These are phyloP conservation scores for Folsomia candida DNA, from an alignment of 2,888 invertebrate species.

Conservation along the genomic window DNA sequence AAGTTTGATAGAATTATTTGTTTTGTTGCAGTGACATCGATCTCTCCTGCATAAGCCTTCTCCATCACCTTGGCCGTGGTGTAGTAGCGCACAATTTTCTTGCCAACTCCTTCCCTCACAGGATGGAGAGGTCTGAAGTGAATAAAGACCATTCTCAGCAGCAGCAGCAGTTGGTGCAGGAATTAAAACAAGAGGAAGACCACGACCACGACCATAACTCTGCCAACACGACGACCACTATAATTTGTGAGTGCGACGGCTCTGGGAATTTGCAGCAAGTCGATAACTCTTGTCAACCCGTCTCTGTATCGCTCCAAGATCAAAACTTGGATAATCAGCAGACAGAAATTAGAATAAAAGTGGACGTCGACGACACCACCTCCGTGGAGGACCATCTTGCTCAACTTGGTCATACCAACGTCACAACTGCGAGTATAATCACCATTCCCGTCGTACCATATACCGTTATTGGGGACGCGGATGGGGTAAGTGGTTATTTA, in stretches of 20 bases:
- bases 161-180: neutral
- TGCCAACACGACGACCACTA: neutral
- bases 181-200: neutral
- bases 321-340: conserved; percentile 25
- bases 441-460: conserved; percentile 50
- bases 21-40: no score
- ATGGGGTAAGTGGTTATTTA: conserved; percentile 38
- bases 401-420: conserved; percentile 45
- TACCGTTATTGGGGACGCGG: conserved; percentile 46
- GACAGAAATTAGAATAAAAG: conserved; percentile 39
- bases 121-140: conserved; percentile 11
- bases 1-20: no score
- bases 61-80: no score
- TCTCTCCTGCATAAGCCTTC: no score
- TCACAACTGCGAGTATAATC: conserved; percentile 47
- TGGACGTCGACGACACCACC: conserved; percentile 39
- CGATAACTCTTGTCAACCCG: conserved; percentile 31
- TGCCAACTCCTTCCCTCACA: no score
- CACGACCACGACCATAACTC: conserved; percentile 19
- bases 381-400: conserved; percentile 34
- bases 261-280: conserved; percentile 24
- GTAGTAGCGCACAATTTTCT: no score
- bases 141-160: neutral
- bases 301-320: conserved; percentile 35
- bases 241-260: conserved; percentile 18